Percentiles rank a stretch among this genome's conserved stretches.
phyloP scores from a whole-genome alignment of 2,888 invertebrate species.

The Gonocerus acuteangulatus region DNA sequence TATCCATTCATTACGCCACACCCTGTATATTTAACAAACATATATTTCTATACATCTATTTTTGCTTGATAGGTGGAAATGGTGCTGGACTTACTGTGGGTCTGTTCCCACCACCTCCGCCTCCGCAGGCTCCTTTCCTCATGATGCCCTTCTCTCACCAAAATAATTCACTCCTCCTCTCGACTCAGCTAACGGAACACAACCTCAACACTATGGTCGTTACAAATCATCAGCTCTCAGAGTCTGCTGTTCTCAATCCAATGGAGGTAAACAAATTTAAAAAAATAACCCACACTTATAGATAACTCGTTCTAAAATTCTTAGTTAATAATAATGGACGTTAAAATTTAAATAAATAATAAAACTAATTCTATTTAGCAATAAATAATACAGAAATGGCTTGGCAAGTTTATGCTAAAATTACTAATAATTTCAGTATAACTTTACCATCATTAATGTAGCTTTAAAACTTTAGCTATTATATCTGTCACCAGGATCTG shows the following conservation, averaged over 20 bases:
- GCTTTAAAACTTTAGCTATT: no score
- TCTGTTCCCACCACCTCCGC: slow-evolving; percentile 26
- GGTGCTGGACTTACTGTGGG: slow-evolving; percentile 13
- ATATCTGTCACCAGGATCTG: no score
- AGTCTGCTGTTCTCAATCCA: slow-evolving; percentile 37
- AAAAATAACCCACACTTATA: not conserved
- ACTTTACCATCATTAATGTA: no score
- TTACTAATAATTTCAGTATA: no score
- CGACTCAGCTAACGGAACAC: slow-evolving; percentile 38
- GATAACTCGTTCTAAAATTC: no score
- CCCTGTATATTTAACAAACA: no score
- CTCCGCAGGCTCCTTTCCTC: slow-evolving; percentile 27
- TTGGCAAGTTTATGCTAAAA: no score
- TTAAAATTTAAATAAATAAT: not conserved
- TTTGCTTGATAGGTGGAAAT: slow-evolving; percentile 4
- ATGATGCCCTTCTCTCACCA: slow-evolving; percentile 31
- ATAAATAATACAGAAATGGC: no score
- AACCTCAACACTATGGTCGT: slow-evolving; percentile 41
- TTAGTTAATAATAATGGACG: no score
- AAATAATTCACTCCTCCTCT: slow-evolving; percentile 29
- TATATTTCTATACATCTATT: no score
- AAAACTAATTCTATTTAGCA: not conserved
- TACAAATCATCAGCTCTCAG: slow-evolving; percentile 38
- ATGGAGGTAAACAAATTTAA: slow-evolving; percentile 15
- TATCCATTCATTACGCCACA: no score